These are phyloP conservation scores for Ernsta delagoae DNA, from an alignment of 2,888 invertebrate species.

Conservation along the genomic window DNA sequence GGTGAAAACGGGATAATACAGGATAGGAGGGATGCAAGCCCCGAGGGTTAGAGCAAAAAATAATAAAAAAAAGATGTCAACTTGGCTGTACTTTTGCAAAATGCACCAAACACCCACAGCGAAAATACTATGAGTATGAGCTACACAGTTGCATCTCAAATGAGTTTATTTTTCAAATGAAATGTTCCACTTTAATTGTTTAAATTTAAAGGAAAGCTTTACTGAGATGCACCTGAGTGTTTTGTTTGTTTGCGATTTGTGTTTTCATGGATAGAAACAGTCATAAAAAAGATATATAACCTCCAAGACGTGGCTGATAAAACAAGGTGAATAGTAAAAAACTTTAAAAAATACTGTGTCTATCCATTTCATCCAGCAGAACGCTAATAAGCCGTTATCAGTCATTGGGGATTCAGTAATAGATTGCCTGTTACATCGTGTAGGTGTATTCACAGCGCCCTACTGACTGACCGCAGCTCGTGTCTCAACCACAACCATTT, in stretches of 20 bases:
- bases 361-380: background rate
- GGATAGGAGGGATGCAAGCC: conserved; percentile 66
- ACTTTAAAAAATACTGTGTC: no score
- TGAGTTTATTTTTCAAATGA: conserved; percentile 1
- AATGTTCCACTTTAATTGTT: background rate
- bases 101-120: conserved; percentile 31
- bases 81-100: conserved; percentile 75
- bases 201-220: background rate
- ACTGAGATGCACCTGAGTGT: conserved; percentile 10
- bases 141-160: conserved; percentile 49
- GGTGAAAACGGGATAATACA: conserved; percentile 52
- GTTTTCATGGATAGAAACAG: conserved; percentile 25
- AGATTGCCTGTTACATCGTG: conserved; percentile 14
- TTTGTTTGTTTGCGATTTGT: conserved; percentile 19
- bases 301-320: background rate
- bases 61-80: conserved; percentile 57
- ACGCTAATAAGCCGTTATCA: conserved; percentile 15
- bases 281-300: background rate
- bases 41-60: conserved; percentile 66
- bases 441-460: conserved; percentile 46
- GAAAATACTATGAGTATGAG: conserved; percentile 28
- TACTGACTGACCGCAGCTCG: conserved; percentile 51
- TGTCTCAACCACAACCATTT: conserved; percentile 49
- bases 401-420: conserved; percentile 3
- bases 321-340: background rate